These are phyloP conservation scores for Darevskia mixta DNA, from an alignment of 2,797 vertebrate genomes.

Conservation along the genomic window DNA sequence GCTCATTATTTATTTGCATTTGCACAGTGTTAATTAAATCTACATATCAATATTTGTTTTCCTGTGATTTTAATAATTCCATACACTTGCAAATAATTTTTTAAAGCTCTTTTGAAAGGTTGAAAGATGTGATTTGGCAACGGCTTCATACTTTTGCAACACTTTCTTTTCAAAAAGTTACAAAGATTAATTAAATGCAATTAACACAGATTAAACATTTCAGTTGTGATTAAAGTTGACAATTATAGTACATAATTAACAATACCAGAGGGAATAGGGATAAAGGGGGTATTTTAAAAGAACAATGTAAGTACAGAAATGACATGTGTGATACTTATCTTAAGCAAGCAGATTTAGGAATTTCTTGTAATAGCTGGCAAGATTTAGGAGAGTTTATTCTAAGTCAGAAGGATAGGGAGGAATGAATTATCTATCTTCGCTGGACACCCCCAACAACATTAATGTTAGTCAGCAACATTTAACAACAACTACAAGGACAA, in stretches of 20 bases:
- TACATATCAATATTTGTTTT: conserved; percentile 2
- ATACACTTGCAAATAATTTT: not conserved
- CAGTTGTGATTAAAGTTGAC: conserved; percentile 19
- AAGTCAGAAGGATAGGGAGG: not conserved
- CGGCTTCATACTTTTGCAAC: not conserved
- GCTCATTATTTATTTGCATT: not conserved
- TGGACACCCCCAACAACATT: not conserved
- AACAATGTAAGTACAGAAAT: conserved; percentile 17
- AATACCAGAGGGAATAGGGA: not conserved
- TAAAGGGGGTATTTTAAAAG: not conserved
- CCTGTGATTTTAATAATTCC: not conserved
- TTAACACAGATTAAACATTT: conserved; percentile 21
- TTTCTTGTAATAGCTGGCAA: conserved; percentile 12
- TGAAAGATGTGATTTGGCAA: not conserved
- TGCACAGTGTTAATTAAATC: not conserved
- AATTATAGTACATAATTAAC: conserved; percentile 5
- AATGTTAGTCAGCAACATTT: not conserved
- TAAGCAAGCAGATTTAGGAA: not conserved
- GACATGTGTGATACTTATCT: not conserved
- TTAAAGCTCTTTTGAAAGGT: not conserved
- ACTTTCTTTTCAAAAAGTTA: not conserved
- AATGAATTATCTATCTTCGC: not conserved
- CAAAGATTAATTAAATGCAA: conserved; percentile 24
- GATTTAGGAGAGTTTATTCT: not conserved
- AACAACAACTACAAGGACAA: not conserved